These are phyloP conservation scores for Bubo blakistoni DNA, from an alignment of 2,113 vertebrate genomes.

Conservation along the genomic window DNA sequence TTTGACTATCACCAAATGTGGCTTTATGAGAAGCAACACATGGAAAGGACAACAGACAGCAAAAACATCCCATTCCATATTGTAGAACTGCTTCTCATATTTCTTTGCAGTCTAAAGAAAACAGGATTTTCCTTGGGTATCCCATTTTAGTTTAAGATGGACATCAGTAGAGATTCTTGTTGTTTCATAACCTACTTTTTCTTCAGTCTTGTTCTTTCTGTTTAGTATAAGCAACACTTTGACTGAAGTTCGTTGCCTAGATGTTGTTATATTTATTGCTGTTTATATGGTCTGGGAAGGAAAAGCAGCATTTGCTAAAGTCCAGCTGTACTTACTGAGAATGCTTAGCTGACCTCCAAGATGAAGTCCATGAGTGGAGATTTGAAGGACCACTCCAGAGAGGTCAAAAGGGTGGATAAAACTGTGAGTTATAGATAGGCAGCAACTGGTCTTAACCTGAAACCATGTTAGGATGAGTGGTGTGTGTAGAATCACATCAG, in stretches of 20 bases:
- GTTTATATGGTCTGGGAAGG: neutral
- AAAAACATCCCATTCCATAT: neutral
- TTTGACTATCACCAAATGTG: neutral
- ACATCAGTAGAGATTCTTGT: neutral
- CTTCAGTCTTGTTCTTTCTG: neutral
- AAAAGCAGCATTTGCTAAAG: neutral
- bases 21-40: neutral
- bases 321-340: neutral
- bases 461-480: constrained; percentile 39
- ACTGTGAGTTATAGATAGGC: neutral
- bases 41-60: neutral
- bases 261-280: neutral
- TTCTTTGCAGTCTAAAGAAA: neutral
- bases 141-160: neutral
- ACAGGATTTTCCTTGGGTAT: neutral
- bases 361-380: neutral
- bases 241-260: neutral
- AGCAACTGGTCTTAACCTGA: constrained; percentile 49
- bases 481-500: constrained; percentile 54
- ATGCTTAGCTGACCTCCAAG: neutral
- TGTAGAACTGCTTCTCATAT: neutral
- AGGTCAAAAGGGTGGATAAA: constrained; percentile 12
- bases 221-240: neutral
- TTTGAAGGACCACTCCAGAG: neutral
- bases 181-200: neutral